phyloP scores from a whole-genome alignment of 1,140 invertebrate species.

The Trachelipus rathkii region DNA sequence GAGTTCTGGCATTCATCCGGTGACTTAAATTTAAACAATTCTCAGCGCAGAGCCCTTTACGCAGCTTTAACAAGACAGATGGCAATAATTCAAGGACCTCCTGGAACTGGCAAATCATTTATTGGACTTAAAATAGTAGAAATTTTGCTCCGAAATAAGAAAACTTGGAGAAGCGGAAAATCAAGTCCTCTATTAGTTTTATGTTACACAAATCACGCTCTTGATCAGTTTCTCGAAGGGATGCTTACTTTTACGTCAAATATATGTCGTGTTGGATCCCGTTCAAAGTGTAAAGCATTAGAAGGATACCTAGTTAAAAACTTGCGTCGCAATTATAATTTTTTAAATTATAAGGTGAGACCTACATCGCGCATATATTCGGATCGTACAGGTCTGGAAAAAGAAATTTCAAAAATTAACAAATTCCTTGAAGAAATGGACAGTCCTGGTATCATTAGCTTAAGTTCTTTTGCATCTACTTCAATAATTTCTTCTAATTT shows the following conservation, averaged over 20 bases:
- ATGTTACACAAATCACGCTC: slow-evolving; percentile 80
- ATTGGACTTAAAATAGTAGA: slow-evolving; percentile 65
- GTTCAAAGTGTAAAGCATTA: slow-evolving; percentile 60
- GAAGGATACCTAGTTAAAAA: slow-evolving; percentile 44
- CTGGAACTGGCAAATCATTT: slow-evolving; percentile 75
- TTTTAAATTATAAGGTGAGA: not conserved
- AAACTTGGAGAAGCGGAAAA: slow-evolving; percentile 41
- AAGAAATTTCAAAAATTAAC: no score
- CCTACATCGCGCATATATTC: no score
- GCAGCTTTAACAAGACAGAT: slow-evolving; percentile 54
- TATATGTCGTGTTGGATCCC: slow-evolving; percentile 68
- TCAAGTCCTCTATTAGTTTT: slow-evolving; percentile 65
- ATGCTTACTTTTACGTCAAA: slow-evolving; percentile 52
- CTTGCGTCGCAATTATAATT: not conserved
- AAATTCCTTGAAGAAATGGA: no score
- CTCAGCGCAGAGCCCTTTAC: slow-evolving; percentile 53
- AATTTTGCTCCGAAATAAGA: slow-evolving; percentile 57
- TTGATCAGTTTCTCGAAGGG: slow-evolving; percentile 81
- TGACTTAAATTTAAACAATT: slow-evolving; percentile 47
- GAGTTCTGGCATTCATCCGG: slow-evolving; percentile 21
- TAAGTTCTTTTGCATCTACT: no score
- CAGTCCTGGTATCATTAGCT: no score
- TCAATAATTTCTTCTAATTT: no score
- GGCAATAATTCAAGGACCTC: slow-evolving; percentile 68
- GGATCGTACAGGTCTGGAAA: no score